Percentiles rank a stretch among this genome's conserved stretches.
phyloP scores from a whole-genome alignment of 2,888 invertebrate species.

The Acronicta psi region DNA sequence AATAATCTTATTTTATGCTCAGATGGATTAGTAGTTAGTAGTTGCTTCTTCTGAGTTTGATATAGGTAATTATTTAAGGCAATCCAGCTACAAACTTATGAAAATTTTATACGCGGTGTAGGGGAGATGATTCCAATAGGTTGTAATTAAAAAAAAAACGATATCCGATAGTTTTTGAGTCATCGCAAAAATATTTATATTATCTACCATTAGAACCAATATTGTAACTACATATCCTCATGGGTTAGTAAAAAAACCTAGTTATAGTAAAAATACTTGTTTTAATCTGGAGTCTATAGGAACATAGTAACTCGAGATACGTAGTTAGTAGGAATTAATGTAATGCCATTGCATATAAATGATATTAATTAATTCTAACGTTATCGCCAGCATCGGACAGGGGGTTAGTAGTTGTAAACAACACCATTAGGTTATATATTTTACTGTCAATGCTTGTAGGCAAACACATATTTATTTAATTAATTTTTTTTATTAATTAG shows the following conservation, averaged over 20 bases:
- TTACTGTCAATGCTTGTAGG: neutral
- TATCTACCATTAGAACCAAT: too few relatives aligned
- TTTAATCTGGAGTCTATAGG: constrained; percentile 1
- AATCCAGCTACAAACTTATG: too few relatives aligned
- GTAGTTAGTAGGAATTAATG: neutral
- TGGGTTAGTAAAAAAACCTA: too few relatives aligned
- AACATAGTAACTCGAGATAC: neutral
- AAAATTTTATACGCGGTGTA: too few relatives aligned
- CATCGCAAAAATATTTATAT: too few relatives aligned
- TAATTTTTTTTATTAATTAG: neutral
- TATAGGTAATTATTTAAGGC: too few relatives aligned
- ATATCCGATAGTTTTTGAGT: too few relatives aligned
- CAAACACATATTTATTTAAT: neutral
- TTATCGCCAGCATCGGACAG: neutral
- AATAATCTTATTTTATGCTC: constrained; percentile 50
- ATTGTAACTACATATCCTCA: too few relatives aligned
- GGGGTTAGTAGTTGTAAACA: neutral
- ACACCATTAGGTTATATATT: neutral
- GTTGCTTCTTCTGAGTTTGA: too few relatives aligned
- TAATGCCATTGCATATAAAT: neutral
- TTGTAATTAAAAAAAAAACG: too few relatives aligned
- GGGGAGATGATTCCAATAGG: too few relatives aligned
- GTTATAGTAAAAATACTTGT: neutral
- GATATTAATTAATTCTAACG: neutral
- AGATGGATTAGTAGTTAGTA: constrained; percentile 38